Evolutionary conservation across 1,140 invertebrate species (phyloP), one percentile per base, ranked within the genome.

Genomic region (Phymorhynchus buccinoides): DNA sequence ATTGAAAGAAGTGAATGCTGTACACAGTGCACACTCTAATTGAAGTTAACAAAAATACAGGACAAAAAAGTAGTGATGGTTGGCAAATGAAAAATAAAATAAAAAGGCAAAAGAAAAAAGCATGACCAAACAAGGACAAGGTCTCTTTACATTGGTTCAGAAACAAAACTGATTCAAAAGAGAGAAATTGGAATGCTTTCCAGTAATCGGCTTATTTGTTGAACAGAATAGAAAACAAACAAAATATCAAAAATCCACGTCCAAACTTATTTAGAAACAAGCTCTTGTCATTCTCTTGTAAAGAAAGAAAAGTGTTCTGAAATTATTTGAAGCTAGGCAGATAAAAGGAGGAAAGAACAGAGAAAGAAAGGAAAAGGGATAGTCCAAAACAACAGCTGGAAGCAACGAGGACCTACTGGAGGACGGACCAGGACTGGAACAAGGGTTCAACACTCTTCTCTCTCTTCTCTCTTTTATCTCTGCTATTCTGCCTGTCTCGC

Each of bases 241-340:
- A 48, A 18, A 48, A 48, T 18, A 48, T 6, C 44, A 18, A 18
- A 48, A 48, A 48, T 48, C 44, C 6, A 48, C 6, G 44, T 48
- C 18, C 6, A 48, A 48, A 9, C 44, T 18, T 18, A 6, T 62
- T 62, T 16, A 41, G 35, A 75, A 75, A 6, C 77, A 79, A 79
- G 77, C 77, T 79, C 77, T 79, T 79, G 77, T 79, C 77, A 6
- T 30, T 52, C n/a, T n/a, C n/a, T 48, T 6, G 22, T 48, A 79
- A 62, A 62, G 6, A 48, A 18, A 48, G n/a, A 62, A 62, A 62
- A 27, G 48, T 52, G 48, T 9, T 14, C 12, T 14, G 48, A 52
- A 52, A 52, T 27, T 79, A 1, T 52, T 6, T 79, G 77, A 79
- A 79, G 77, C 77, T 79, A 79, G 77, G 77, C 35, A 39, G 3